Evolutionary conservation across 2,888 invertebrate genomes (phyloP).

Genomic region (Agrotis exclamationis): DNA sequence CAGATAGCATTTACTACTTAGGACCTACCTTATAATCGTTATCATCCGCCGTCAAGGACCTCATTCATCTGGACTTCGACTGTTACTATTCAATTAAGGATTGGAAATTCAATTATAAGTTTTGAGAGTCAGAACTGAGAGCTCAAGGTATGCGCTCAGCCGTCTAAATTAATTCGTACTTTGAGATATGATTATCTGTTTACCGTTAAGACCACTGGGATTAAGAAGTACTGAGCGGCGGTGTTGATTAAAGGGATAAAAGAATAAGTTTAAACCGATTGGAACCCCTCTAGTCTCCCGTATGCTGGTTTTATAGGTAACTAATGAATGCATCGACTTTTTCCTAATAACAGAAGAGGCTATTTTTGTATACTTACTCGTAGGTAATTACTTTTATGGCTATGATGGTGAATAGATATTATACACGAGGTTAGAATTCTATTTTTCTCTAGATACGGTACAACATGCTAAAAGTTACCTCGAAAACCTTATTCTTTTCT

Average conservation of each 20-base stretch:
- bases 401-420: not conserved
- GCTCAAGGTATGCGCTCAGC: slow-evolving; percentile 76
- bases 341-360: not conserved
- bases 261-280: slow-evolving; percentile 35
- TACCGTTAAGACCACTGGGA: slow-evolving; percentile 58
- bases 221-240: slow-evolving; percentile 39
- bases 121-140: slow-evolving; percentile 75
- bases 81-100: slow-evolving; percentile 84
- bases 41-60: slow-evolving; percentile 68
- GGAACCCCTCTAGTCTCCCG: slow-evolving; percentile 13
- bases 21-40: slow-evolving; percentile 51
- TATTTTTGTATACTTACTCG: slow-evolving; percentile 25
- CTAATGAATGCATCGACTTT: slow-evolving; percentile 20
- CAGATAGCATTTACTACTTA: slow-evolving; percentile 11
- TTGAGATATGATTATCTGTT: slow-evolving; percentile 73
- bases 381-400: not conserved
- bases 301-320: slow-evolving; percentile 20
- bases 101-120: slow-evolving; percentile 84
- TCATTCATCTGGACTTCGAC: slow-evolving; percentile 80
- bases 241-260: slow-evolving; percentile 36
- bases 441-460: not conserved
- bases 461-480: not conserved
- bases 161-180: slow-evolving; percentile 78
- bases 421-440: not conserved
- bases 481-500: not conserved